A percentile compares a stretch with the other conserved stretches of the same genome.
Evolutionary conservation across 2,113 vertebrate genomes (phyloP).

Genomic region (Crocuta crocuta): DNA sequence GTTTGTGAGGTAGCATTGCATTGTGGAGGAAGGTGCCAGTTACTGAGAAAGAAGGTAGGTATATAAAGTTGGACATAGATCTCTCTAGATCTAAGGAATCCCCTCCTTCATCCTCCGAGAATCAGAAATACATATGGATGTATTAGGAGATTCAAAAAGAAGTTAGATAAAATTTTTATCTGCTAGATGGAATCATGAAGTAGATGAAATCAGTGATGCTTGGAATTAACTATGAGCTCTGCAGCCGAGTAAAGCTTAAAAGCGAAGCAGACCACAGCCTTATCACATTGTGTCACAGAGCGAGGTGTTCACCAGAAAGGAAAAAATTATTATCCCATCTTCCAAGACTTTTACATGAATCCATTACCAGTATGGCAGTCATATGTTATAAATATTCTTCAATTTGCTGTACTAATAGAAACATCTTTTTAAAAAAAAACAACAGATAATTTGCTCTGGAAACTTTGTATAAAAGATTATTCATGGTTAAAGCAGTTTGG

Average conservation of each 20-base stretch:
- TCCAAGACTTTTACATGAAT: neutral
- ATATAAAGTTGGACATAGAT: neutral
- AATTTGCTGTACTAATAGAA: neutral
- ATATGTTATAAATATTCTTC: neutral
- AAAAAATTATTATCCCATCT: neutral
- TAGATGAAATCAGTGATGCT: neutral
- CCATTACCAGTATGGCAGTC: neutral
- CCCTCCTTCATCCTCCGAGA: neutral
- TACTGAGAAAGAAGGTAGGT: neutral
- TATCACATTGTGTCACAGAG: neutral
- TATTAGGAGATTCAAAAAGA: constrained; percentile 47
- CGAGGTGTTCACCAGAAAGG: neutral
- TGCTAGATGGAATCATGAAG: neutral
- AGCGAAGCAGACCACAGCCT: neutral
- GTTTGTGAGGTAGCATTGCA: neutral
- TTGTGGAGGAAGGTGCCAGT: neutral
- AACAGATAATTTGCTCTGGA: neutral
- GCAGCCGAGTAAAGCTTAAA: neutral
- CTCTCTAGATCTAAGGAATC: neutral
- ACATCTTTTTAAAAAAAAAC: neutral
- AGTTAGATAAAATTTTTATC: constrained; percentile 36
- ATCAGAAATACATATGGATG: neutral
- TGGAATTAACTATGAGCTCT: neutral
- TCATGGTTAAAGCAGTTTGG: constrained; percentile 25
- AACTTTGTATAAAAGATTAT: constrained; percentile 4